phyloP scores from a whole-genome alignment of 1,140 invertebrate genomes.

The Drosophila simulans region DNA sequence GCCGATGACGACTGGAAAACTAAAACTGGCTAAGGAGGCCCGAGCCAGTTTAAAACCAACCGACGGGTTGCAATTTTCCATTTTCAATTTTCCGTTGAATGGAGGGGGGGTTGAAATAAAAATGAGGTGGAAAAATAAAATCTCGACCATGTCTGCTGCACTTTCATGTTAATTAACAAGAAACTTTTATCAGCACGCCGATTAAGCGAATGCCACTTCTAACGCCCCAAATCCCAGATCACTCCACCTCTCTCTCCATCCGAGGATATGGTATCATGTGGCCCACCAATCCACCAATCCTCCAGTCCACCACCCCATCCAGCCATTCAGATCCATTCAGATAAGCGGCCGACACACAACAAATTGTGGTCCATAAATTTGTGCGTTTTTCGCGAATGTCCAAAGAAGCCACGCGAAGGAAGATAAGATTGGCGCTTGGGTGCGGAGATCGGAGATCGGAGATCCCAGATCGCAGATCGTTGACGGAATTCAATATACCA shows the following conservation, averaged over 20 bases:
- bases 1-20: conserved; percentile 58
- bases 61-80: conserved; percentile 20
- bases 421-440: conserved; percentile 22
- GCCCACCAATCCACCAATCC: neutral
- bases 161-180: conserved; percentile 79
- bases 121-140: neutral
- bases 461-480: neutral
- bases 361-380: conserved; percentile 70
- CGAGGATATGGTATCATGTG: neutral
- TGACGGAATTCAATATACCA: conserved; percentile 3
- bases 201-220: conserved; percentile 60
- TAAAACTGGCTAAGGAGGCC: conserved; percentile 31
- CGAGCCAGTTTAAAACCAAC: conserved; percentile 29
- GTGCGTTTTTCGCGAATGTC: conserved; percentile 10
- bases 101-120: no score
- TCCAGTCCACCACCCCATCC: neutral
- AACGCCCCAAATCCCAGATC: conserved; percentile 26
- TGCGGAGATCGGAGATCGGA: neutral
- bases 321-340: conserved; percentile 13
- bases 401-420: conserved; percentile 24
- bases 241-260: neutral
- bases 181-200: conserved; percentile 66
- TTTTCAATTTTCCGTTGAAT: neutral
- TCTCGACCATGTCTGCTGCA: conserved; percentile 41
- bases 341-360: conserved; percentile 67